Evolutionary conservation across 2,888 invertebrate genomes (phyloP).

Genomic region (Eucriotettix oculatus): DNA sequence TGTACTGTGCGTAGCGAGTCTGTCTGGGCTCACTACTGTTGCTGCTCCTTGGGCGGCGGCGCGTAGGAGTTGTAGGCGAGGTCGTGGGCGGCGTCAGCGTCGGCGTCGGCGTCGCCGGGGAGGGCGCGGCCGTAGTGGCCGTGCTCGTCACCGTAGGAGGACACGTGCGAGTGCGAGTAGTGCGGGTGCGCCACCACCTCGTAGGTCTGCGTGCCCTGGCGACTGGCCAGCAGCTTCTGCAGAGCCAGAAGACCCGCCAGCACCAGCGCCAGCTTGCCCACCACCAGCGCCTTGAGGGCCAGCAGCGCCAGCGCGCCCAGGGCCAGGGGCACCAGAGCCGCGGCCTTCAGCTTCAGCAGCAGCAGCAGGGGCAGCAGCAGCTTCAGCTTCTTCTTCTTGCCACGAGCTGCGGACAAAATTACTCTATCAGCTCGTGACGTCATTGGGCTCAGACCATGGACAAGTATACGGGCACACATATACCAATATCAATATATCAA

Average conservation of each 20-base stretch:
- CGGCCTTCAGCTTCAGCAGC: constrained; percentile 62
- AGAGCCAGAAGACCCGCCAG: constrained; percentile 60
- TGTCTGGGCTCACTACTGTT: not conserved
- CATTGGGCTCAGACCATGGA: no score
- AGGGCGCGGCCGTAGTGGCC: constrained; percentile 42
- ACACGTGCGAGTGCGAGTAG: constrained; percentile 22
- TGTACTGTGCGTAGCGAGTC: no score
- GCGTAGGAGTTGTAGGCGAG: constrained; percentile 54
- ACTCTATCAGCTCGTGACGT: no score
- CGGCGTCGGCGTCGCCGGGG: constrained; percentile 24
- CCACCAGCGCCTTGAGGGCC: constrained; percentile 67
- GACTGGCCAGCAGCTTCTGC: constrained; percentile 58
- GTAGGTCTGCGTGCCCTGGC: constrained; percentile 51
- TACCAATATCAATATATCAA: no score
- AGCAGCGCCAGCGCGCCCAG: constrained; percentile 61
- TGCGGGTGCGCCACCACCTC: constrained; percentile 46
- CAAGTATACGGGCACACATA: no score
- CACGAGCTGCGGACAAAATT: constrained; percentile 53
- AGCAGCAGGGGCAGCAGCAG: constrained; percentile 56
- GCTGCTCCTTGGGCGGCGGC: constrained; percentile 1
- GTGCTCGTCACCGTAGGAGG: constrained; percentile 24
- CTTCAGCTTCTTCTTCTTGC: constrained; percentile 66
- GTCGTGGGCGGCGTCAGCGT: constrained; percentile 32
- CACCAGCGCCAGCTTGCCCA: constrained; percentile 68
- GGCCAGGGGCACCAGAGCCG: constrained; percentile 58